A percentile compares a stretch with the other conserved stretches of the same genome.
phyloP scores from a whole-genome alignment of 2,113 vertebrate genomes.

The Apus apus region DNA sequence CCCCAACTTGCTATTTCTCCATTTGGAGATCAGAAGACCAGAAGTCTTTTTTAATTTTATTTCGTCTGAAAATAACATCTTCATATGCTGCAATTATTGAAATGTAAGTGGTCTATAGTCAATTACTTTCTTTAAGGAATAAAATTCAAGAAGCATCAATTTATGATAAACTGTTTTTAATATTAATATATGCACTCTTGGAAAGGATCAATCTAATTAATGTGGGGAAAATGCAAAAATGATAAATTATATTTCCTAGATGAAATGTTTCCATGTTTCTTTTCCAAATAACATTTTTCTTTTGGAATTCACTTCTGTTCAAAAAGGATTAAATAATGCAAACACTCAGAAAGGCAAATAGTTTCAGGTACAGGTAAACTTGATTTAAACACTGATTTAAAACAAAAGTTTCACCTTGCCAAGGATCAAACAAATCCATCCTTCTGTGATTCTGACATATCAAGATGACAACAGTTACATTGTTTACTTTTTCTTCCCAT shows the following conservation, averaged over 20 bases:
- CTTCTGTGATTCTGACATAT: neutral
- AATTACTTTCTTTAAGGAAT: neutral
- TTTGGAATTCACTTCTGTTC: neutral
- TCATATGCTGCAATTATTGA: neutral
- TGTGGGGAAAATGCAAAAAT: neutral
- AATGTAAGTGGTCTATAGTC: neutral
- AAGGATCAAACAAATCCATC: neutral
- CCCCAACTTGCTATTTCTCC: neutral
- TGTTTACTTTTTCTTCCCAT: neutral
- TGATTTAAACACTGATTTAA: neutral
- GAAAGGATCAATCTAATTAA: neutral
- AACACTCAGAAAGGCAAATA: neutral
- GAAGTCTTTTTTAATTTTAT: neutral
- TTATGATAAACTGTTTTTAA: neutral
- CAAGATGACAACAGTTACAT: neutral
- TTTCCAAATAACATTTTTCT: neutral
- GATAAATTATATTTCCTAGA: neutral
- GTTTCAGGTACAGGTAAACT: neutral
- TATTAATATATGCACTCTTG: neutral
- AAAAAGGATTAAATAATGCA: neutral
- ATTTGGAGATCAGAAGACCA: neutral
- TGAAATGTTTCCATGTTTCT: neutral
- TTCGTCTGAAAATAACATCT: neutral
- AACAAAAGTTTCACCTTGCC: neutral
- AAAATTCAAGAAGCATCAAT: neutral